Conservation (phyloP, 35 echinoderm and acorn worm species). For the Patiria miniata region DNA sequence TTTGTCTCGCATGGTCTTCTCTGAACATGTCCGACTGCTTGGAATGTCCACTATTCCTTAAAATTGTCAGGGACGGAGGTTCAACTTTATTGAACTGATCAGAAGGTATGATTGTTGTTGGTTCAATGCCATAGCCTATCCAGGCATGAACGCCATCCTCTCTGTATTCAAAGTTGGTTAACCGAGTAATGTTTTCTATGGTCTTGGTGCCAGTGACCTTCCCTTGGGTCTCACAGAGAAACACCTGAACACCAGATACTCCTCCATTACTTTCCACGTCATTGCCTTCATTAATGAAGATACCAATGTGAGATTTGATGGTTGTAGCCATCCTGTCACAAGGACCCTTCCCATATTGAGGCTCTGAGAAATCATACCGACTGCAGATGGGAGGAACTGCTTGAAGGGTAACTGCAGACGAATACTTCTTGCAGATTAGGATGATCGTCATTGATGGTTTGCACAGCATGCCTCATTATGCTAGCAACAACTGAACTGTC, state of each 20-base stretch:
- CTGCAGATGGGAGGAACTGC: not conserved
- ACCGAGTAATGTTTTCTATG: no score
- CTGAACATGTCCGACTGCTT: no score
- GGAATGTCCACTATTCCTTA: no score
- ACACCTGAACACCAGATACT: conserved; percentile 1
- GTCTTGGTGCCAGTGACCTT: not conserved
- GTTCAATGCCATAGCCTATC: conserved; percentile 19
- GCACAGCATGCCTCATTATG: no score
- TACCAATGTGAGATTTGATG: conserved; percentile 11
- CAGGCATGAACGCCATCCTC: no score
- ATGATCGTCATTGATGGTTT: no score
- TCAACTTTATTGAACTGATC: no score
- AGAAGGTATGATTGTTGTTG: not conserved
- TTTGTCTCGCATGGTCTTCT: not conserved
- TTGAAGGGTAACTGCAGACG: not conserved
- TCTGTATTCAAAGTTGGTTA: no score
- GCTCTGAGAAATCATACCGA: conserved; percentile 23
- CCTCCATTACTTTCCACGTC: conserved; percentile 1
- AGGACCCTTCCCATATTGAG: conserved; percentile 23
- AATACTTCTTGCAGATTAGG: no score
- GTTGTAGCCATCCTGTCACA: conserved; percentile 35
- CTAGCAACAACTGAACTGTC: no score
- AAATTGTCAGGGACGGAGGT: not conserved
- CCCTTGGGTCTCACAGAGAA: not conserved
- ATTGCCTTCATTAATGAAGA: conserved; percentile 18